These are phyloP conservation scores for Drosophila prosaltans DNA, from an alignment of 1,140 invertebrate species.

Conservation along the genomic window DNA sequence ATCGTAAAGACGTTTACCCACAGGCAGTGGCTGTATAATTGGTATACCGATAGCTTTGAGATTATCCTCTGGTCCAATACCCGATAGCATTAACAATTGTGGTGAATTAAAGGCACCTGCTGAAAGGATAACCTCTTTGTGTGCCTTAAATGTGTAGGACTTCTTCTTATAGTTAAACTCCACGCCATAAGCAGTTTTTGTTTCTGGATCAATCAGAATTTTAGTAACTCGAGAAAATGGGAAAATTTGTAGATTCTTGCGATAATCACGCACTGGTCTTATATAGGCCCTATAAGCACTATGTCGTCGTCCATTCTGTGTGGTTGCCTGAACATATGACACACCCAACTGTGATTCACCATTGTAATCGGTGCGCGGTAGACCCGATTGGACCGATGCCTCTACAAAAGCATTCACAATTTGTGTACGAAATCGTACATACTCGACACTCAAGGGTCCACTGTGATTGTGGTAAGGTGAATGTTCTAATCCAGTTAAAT, in stretches of 20 bases:
- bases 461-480: slow-evolving; percentile 85
- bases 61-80: slow-evolving; percentile 88
- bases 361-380: slow-evolving; percentile 87
- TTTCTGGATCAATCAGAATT: slow-evolving; percentile 85
- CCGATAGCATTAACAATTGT: slow-evolving; percentile 91
- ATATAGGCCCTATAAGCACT: slow-evolving; percentile 86
- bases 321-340: slow-evolving; percentile 88
- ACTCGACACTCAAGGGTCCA: slow-evolving; percentile 85
- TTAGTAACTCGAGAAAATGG: slow-evolving; percentile 85
- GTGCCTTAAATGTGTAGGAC: slow-evolving; percentile 84
- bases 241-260: slow-evolving; percentile 88
- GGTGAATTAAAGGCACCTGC: slow-evolving; percentile 91
- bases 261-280: slow-evolving; percentile 84
- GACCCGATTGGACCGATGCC: slow-evolving; percentile 86
- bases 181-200: slow-evolving; percentile 86
- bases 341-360: slow-evolving; percentile 87
- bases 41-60: slow-evolving; percentile 88
- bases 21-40: slow-evolving; percentile 87
- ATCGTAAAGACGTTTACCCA: slow-evolving; percentile 89
- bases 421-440: slow-evolving; percentile 84
- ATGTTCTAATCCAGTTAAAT: slow-evolving; percentile 84
- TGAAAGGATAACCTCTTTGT: slow-evolving; percentile 88
- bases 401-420: slow-evolving; percentile 87
- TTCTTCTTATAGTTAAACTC: slow-evolving; percentile 85
- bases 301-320: slow-evolving; percentile 83